Conservation (phyloP, 1,140 invertebrate species). For the Trichonephila inaurata region DNA sequence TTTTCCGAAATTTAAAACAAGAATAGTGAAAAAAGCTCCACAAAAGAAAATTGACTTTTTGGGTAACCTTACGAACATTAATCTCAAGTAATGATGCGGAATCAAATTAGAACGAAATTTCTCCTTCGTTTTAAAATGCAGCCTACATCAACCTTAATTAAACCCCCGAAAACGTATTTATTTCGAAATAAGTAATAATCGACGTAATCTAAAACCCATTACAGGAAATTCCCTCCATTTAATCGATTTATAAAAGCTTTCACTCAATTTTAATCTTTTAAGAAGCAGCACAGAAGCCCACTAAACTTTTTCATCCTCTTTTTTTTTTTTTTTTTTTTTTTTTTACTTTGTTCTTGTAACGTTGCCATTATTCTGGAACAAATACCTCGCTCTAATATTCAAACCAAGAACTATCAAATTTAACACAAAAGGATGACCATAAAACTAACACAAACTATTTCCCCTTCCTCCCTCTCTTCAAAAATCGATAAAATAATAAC, state of each 20-base stretch:
- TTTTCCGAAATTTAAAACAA: neutral
- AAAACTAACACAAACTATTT: conserved; percentile 26
- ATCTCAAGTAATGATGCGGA: conserved; percentile 24
- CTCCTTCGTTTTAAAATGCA: neutral
- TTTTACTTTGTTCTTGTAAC: neutral
- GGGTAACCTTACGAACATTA: neutral
- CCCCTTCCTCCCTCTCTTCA: neutral
- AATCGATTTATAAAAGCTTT: conserved; percentile 64
- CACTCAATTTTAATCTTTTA: conserved; percentile 53
- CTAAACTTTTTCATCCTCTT: neutral
- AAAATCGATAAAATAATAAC: conserved; percentile 67
- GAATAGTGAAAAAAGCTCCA: neutral
- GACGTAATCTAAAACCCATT: conserved; percentile 72
- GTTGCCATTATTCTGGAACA: conserved; percentile 37
- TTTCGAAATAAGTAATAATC: conserved; percentile 62
- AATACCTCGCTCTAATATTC: conserved; percentile 43
- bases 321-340: no score
- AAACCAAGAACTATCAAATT: conserved; percentile 51
- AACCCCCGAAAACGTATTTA: conserved; percentile 36
- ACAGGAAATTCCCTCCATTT: conserved; percentile 40
- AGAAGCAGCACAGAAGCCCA: conserved; percentile 25
- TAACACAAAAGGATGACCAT: neutral
- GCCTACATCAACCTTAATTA: conserved; percentile 48
- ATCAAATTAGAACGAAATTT: conserved; percentile 35
- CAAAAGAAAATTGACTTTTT: conserved; percentile 24